These are phyloP conservation scores for Diuraphis noxia DNA, from an alignment of 1,140 invertebrate species.

Conservation along the genomic window DNA sequence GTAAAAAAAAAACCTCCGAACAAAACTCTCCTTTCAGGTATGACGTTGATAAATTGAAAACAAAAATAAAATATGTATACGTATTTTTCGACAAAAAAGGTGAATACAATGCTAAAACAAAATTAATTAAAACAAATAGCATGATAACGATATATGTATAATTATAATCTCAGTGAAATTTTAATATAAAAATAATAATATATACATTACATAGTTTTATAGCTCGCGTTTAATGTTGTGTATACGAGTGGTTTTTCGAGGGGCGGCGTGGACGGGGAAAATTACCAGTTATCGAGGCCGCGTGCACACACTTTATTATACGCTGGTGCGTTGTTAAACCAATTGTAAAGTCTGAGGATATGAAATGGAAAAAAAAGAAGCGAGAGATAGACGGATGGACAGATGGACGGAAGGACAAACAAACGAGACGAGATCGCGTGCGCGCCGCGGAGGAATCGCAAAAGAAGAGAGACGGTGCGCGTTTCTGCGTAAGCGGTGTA, in stretches of 20 bases:
- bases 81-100: not conserved
- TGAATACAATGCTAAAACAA: not conserved
- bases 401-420: not conserved
- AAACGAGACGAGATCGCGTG: not conserved
- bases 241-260: not conserved
- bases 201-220: not conserved
- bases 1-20: not conserved
- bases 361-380: not conserved
- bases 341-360: not conserved
- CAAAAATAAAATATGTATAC: not conserved
- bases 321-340: not conserved
- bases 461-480: not conserved
- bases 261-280: not conserved
- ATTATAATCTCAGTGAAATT: not conserved
- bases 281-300: not conserved
- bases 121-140: constrained; percentile 4
- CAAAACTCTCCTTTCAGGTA: not conserved
- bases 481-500: not conserved
- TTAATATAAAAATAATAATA: not conserved
- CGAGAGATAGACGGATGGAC: not conserved
- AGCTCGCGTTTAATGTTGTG: not conserved
- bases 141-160: not conserved
- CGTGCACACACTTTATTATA: too few species aligned
- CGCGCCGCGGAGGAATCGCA: not conserved
- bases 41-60: constrained; percentile 13